Percentiles rank a stretch among this genome's conserved stretches.
Evolutionary conservation across 2,888 invertebrate species (phyloP).

Genomic region (Choreutis nemorana): DNA sequence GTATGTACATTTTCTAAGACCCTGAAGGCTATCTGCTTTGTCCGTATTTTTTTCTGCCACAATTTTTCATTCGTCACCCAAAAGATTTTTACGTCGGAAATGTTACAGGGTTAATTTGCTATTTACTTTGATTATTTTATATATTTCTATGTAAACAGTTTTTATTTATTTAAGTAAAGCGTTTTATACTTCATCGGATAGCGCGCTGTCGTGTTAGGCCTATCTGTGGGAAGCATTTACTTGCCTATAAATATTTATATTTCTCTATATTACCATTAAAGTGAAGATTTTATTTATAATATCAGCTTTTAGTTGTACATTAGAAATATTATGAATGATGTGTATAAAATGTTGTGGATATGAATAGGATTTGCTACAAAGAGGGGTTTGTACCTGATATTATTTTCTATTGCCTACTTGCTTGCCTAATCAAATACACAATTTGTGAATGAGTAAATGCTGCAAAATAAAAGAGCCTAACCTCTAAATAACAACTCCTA

Average conservation of each 20-base stretch:
- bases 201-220: slow-evolving; percentile 10
- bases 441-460: too few relatives aligned
- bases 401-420: too few relatives aligned
- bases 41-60: too few relatives aligned
- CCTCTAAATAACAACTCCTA: too few relatives aligned
- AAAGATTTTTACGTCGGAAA: background rate
- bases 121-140: background rate
- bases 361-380: slow-evolving; percentile 20
- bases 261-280: slow-evolving; percentile 42
- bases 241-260: slow-evolving; percentile 24
- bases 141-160: background rate
- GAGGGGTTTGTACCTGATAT: slow-evolving; percentile 44
- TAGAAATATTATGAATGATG: slow-evolving; percentile 28
- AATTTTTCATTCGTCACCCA: too few relatives aligned
- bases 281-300: slow-evolving; percentile 57
- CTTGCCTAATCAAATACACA: too few relatives aligned
- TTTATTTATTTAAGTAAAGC: slow-evolving; percentile 17
- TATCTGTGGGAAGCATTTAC: slow-evolving; percentile 35
- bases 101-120: background rate
- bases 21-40: too few relatives aligned
- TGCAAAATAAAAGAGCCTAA: too few relatives aligned
- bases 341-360: slow-evolving; percentile 21
- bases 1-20: slow-evolving; percentile 33
- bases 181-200: background rate
- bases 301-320: slow-evolving; percentile 48